Conservation (phyloP, 2,113 vertebrate species). For the Natator depressus region DNA sequence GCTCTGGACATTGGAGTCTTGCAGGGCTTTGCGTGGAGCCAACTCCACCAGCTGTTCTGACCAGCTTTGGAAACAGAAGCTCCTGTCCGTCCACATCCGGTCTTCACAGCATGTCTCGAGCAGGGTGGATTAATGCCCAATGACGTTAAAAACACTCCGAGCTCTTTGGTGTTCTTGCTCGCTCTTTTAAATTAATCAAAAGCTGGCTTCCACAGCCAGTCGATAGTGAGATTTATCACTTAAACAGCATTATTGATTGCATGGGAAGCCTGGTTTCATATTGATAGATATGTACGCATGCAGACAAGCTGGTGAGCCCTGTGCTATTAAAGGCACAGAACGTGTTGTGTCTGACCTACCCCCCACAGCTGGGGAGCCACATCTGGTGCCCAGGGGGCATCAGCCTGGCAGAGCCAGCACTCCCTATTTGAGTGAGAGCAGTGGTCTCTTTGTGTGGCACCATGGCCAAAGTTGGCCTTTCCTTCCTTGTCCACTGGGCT, state of each 20-base stretch:
- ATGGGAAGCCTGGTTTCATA: conserved; percentile 58
- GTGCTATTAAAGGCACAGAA: neutral
- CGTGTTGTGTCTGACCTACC: neutral
- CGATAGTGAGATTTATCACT: conserved; percentile 75
- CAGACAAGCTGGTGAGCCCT: neutral
- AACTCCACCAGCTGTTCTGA: neutral
- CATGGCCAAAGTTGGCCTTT: neutral
- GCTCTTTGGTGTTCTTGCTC: neutral
- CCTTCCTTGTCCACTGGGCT: neutral
- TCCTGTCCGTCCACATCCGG: neutral
- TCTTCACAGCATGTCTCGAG: neutral
- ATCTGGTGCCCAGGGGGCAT: neutral
- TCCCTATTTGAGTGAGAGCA: rapidly evolving
- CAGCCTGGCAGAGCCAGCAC: neutral
- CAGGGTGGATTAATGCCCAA: neutral
- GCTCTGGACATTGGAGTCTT: neutral
- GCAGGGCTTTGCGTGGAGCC: neutral
- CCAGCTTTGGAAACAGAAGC: rapidly evolving
- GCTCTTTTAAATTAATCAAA: conserved; percentile 68
- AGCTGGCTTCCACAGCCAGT: conserved; percentile 65
- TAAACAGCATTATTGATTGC: conserved; percentile 77
- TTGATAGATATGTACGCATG: neutral
- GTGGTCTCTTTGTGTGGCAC: neutral
- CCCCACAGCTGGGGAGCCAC: neutral
- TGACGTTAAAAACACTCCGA: neutral